Base-by-base conservation (phyloP, 2,888 invertebrate species). In the Epirrhoe alternata region DNA sequence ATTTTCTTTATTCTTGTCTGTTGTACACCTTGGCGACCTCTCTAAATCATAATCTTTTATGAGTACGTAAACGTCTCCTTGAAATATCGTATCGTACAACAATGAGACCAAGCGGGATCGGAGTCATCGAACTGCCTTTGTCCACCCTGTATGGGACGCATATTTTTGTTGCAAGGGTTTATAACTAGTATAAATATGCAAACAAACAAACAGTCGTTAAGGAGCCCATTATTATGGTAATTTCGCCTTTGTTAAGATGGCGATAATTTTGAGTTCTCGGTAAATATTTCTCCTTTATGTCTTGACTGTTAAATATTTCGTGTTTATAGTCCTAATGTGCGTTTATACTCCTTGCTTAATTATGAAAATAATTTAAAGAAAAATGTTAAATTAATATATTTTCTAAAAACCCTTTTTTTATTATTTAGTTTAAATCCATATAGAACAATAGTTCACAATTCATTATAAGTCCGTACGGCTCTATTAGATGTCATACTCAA, bases 61-160 rank as follows among this genome's bases (percentile, higher is more conserved):
- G 54, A 50, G 33, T 63, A 17, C 53, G 35, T 42, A 58, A 54
- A 61, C 55, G 68, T 73, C 24, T 62, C 31, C 24, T 58, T 42
- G 30, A 67, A 45, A 52, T 58, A 57, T 58, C 17, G 33, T 61
- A 53, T 68, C 61, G 61, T 45, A 57, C 17, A 60, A 66, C 73
- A 80, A 82, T 85, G 90, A 82, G 85, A 68, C 79, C 76, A 61
- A 53, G 69, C 70, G n/a, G 60, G 54, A 67, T 74, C 76, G 73
- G 73, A 82, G 91, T 90, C 90, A 86, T 87, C 86, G 90, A 90
- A 87, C 92, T 86, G 82, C 78, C 89, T 88, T 89, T 91, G 90
- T 90, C 86, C 87, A 88, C 86, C 82, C 81, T 86, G 87, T 89
- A 90, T 82, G 86, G 89, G 75, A 64, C 77, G 75, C 77, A 82